Evolutionary conservation across 2,113 vertebrate species (phyloP).

Genomic region (Engraulis encrasicolus): DNA sequence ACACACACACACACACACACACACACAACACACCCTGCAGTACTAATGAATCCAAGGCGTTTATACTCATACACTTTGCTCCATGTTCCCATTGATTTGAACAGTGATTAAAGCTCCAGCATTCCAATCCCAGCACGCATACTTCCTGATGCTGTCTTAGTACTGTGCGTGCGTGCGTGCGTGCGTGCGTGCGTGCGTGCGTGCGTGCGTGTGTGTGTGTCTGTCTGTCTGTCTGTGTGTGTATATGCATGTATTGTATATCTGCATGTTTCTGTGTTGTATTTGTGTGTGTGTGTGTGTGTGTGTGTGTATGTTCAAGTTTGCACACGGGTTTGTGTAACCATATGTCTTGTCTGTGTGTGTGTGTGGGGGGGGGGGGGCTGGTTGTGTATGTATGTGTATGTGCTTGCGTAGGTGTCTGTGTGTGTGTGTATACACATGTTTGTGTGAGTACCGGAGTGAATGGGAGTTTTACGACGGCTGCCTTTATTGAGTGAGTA

Average conservation of each 20-base stretch:
- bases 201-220: not conserved
- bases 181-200: slow-evolving; percentile 18
- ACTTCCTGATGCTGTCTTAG: slow-evolving; percentile 53
- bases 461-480: not conserved
- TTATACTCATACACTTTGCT: slow-evolving; percentile 26
- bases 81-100: slow-evolving; percentile 39
- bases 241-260: not conserved
- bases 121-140: slow-evolving; percentile 51
- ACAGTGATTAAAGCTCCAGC: slow-evolving; percentile 31
- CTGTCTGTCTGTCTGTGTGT: not conserved
- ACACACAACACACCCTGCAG: too few species aligned
- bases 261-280: not conserved
- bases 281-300: not conserved
- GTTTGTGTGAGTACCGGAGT: not conserved
- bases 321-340: not conserved
- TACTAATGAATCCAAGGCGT: not conserved
- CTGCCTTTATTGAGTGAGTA: not conserved
- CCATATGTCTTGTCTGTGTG: not conserved
- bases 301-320: not conserved
- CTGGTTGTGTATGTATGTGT: not conserved
- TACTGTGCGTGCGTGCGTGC: slow-evolving; percentile 22
- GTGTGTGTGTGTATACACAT: not conserved
- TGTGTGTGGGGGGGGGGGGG: not conserved
- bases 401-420: not conserved
- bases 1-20: slow-evolving; percentile 21